Conservation (phyloP, 2,888 invertebrate species). For the Oscheius myriophilus region DNA sequence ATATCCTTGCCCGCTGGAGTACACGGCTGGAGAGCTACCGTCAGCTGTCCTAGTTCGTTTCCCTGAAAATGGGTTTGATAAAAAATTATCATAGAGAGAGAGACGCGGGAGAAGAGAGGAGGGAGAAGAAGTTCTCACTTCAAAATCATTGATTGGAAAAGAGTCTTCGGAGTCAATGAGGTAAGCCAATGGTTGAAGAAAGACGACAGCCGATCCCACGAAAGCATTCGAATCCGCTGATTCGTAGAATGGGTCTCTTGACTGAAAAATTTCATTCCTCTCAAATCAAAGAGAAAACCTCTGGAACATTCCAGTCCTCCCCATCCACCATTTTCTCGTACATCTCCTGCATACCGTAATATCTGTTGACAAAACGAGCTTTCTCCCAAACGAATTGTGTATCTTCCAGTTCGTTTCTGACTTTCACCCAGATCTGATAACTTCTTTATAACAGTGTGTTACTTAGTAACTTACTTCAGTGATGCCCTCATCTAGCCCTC, state of each 20-base stretch:
- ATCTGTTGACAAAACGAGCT: constrained; percentile 74
- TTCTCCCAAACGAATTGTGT: constrained; percentile 75
- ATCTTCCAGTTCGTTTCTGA: constrained; percentile 74
- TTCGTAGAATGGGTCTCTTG: constrained; percentile 75
- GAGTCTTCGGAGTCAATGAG: constrained; percentile 75
- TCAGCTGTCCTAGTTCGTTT: constrained; percentile 70
- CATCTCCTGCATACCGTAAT: constrained; percentile 76
- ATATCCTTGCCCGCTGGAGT: constrained; percentile 74
- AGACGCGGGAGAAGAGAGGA: not conserved
- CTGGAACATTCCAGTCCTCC: constrained; percentile 73
- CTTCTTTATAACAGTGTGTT: not conserved
- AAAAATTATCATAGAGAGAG: too few species aligned
- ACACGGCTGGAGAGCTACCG: constrained; percentile 74
- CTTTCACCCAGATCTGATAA: constrained; percentile 73
- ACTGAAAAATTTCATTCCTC: constrained; percentile 66
- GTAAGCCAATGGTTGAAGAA: constrained; percentile 74
- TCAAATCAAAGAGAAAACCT: constrained; percentile 65
- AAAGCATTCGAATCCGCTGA: constrained; percentile 73
- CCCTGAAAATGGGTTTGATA: constrained; percentile 36
- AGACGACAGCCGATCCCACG: constrained; percentile 75
- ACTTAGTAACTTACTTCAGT: constrained; percentile 71
- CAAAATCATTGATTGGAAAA: constrained; percentile 74
- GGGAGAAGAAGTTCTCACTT: too few species aligned
- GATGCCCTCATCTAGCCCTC: constrained; percentile 72
- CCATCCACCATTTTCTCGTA: constrained; percentile 75